Base-by-base conservation (phyloP, 1,140 invertebrate genomes). In the Luehdorfia chinensis region DNA sequence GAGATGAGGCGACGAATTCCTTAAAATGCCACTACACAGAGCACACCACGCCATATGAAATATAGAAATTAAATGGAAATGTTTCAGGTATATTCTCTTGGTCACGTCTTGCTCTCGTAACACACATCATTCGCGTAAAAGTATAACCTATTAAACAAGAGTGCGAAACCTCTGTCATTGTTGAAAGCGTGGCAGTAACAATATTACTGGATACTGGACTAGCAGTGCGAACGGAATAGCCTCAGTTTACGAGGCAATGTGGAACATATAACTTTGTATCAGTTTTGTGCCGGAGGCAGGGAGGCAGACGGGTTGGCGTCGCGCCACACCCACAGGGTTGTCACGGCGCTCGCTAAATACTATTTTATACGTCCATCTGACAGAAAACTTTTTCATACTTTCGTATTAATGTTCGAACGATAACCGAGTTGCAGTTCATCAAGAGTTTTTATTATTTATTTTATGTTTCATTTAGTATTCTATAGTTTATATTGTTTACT, bases 211-310 rank as follows among this genome's bases (percentile, higher is more conserved):
- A 36, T 32, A 44, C 37, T 55, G 51, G 51, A 44, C 37, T 55
- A 54, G 51, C 34, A 37, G 34, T 37, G 34, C 34, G 43, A 6
- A 21, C 19, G 19, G 15, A 33, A 7, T 7, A 21, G 50, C 25
- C 59, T 54, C 45, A 56, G 62, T 75, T 75, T 74, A 72, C 59
- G 70, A 72, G 66, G 70, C 66, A 67, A 78, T 78, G 54, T 73
- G 63, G 63, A 63, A 49, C 61, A 61, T n/a, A n/a, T 65, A 53
- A 50, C 58, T 39, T 59, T 66, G 67, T 59, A 54, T 63, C 57
- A 50, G 50, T 52, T 48, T n/a, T n/a, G n/a, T n/a, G 46, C 28
- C 49, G 47, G 32, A 55, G 52, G 49, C 50, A 47, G 51, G 51
- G 41, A 43, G 55, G 59, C 64, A 77, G 76, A 77, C 76, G 55